Evolutionary conservation across 2,797 vertebrate genomes (phyloP).

Genomic region (Hephaestus fuliginosus): DNA sequence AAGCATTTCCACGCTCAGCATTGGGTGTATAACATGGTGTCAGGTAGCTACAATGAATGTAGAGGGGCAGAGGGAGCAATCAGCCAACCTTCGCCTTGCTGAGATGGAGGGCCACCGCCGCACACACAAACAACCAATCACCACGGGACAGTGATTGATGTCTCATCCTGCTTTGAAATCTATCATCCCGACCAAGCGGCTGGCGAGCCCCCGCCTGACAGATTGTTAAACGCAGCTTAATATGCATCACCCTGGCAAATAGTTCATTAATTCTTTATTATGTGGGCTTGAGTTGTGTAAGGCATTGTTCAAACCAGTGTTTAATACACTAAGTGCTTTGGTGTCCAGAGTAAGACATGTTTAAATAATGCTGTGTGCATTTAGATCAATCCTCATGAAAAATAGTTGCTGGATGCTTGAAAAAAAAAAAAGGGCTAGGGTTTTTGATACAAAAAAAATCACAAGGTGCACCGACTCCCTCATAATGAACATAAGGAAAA

Average conservation of each 20-base stretch:
- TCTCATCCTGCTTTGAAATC: constrained; percentile 89
- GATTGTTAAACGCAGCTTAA: constrained; percentile 91
- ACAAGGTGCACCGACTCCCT: background rate
- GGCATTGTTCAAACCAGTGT: constrained; percentile 69
- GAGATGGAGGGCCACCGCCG: constrained; percentile 92
- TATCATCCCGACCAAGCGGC: constrained; percentile 90
- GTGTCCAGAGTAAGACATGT: constrained; percentile 7
- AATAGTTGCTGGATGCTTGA: background rate
- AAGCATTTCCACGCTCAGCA: constrained; percentile 86
- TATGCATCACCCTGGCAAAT: constrained; percentile 90
- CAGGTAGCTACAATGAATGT: constrained; percentile 88
- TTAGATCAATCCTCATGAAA: background rate
- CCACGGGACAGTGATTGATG: constrained; percentile 91
- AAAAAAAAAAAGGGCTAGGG: too few species aligned
- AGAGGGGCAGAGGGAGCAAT: constrained; percentile 89
- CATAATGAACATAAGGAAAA: background rate
- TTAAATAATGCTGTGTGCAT: constrained; percentile 14
- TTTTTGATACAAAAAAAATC: background rate
- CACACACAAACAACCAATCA: constrained; percentile 96
- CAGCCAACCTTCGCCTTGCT: constrained; percentile 90
- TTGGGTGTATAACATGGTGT: constrained; percentile 88
- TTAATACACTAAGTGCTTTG: constrained; percentile 50
- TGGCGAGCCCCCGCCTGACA: constrained; percentile 85
- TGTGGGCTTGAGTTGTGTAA: constrained; percentile 84
- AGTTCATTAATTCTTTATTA: constrained; percentile 93